Conservation (phyloP, 2,888 invertebrate species). For the Thelaira solivaga region DNA sequence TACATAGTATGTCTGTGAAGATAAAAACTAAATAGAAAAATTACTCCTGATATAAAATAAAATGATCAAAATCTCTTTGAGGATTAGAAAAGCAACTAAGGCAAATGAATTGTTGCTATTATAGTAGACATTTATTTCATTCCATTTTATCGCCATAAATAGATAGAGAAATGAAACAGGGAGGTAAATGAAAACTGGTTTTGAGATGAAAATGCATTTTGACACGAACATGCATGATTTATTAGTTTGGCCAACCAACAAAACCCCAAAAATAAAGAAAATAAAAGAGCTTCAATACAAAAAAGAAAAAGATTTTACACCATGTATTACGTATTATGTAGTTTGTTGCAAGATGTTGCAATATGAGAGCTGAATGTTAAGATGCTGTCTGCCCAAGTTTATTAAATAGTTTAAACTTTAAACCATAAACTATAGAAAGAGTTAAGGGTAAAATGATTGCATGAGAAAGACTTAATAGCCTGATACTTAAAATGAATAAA, state of each 20-base stretch:
- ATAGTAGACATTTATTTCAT: neutral
- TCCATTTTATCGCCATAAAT: neutral
- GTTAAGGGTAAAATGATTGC: constrained; percentile 19
- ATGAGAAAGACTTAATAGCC: constrained; percentile 50
- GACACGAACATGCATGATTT: constrained; percentile 62
- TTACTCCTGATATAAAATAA: constrained; percentile 46
- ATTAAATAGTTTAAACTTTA: constrained; percentile 27
- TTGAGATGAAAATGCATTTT: constrained; percentile 54
- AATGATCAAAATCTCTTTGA: constrained; percentile 39
- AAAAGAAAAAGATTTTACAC: neutral
- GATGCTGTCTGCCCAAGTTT: constrained; percentile 39
- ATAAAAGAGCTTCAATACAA: neutral
- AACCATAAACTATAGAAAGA: neutral
- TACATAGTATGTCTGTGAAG: neutral
- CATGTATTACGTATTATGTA: neutral
- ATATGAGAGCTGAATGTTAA: constrained; percentile 53
- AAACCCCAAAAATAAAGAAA: constrained; percentile 37
- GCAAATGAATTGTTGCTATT: constrained; percentile 38
- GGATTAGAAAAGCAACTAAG: constrained; percentile 32
- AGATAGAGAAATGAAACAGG: neutral
- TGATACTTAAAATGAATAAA: constrained; percentile 35
- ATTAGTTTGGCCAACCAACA: constrained; percentile 54
- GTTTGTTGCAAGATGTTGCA: constrained; percentile 21
- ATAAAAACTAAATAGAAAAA: constrained; percentile 40
- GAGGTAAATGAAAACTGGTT: neutral